Evolutionary conservation across 2,113 vertebrate genomes (phyloP).

Genomic region (Grammomys dolichurus): DNA sequence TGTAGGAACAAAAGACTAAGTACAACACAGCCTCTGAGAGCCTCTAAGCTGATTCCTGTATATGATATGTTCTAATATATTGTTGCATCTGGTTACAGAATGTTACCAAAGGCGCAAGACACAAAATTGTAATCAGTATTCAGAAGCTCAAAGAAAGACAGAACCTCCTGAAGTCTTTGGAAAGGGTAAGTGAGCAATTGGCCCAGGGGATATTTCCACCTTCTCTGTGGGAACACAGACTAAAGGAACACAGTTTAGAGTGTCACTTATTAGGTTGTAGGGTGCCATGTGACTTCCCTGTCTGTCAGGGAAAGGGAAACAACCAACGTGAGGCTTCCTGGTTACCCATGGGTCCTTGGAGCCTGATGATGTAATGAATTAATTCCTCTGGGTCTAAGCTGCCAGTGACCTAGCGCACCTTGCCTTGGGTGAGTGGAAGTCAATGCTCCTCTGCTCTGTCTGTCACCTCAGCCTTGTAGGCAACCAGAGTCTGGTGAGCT

Average conservation of each 20-base stretch:
- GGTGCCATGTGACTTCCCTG: neutral
- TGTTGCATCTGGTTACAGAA: conserved; percentile 88
- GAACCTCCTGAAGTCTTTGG: conserved; percentile 95
- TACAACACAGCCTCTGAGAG: neutral
- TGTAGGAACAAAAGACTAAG: neutral
- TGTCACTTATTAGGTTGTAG: neutral
- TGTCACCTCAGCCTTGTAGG: no score
- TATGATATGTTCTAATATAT: neutral
- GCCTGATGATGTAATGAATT: neutral
- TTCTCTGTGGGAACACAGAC: neutral
- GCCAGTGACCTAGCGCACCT: rapidly evolving
- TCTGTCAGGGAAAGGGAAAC: neutral
- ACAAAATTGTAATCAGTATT: conserved; percentile 99
- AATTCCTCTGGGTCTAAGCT: neutral
- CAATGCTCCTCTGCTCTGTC: neutral
- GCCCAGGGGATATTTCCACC: neutral
- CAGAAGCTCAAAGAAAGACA: conserved; percentile 98
- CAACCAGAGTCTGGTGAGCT: neutral
- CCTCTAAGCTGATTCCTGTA: conserved; percentile 46
- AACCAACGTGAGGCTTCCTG: neutral
- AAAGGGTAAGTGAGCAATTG: conserved; percentile 92
- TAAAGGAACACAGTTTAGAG: neutral
- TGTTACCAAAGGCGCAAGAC: conserved; percentile 98
- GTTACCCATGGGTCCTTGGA: neutral
- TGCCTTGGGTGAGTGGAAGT: neutral